phyloP scores from a whole-genome alignment of 2,113 vertebrate genomes.

The Deroptyus accipitrinus region DNA sequence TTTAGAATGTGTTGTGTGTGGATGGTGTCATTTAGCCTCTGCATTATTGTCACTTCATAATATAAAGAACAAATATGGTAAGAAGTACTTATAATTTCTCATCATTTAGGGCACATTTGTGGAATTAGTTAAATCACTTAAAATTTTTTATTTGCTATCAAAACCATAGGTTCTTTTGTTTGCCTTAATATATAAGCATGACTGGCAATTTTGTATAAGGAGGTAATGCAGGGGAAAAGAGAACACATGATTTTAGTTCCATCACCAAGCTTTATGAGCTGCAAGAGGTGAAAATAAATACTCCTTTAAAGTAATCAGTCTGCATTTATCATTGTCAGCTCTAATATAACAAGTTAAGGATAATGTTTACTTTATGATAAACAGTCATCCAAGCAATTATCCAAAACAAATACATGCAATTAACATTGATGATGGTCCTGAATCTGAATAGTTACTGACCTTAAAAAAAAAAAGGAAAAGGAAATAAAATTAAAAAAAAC shows the following conservation, averaged over 20 bases:
- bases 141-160: neutral
- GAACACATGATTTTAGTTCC: neutral
- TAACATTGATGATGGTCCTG: neutral
- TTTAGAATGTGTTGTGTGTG: neutral
- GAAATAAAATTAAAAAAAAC: rapidly evolving
- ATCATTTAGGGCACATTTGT: neutral
- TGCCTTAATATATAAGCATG: neutral
- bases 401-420: neutral
- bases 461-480: neutral
- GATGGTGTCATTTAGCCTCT: neutral
- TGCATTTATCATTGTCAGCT: neutral
- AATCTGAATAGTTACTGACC: neutral
- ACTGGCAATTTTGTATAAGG: neutral
- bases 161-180: neutral
- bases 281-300: neutral
- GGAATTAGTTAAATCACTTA: neutral
- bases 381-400: neutral
- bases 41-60: neutral
- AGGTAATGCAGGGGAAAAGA: neutral
- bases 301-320: neutral
- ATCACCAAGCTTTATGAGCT: neutral
- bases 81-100: neutral
- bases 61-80: neutral
- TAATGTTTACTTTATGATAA: neutral
- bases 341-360: neutral